These are phyloP conservation scores for Abrostola tripartita DNA, from an alignment of 2,888 invertebrate species.

Conservation along the genomic window DNA sequence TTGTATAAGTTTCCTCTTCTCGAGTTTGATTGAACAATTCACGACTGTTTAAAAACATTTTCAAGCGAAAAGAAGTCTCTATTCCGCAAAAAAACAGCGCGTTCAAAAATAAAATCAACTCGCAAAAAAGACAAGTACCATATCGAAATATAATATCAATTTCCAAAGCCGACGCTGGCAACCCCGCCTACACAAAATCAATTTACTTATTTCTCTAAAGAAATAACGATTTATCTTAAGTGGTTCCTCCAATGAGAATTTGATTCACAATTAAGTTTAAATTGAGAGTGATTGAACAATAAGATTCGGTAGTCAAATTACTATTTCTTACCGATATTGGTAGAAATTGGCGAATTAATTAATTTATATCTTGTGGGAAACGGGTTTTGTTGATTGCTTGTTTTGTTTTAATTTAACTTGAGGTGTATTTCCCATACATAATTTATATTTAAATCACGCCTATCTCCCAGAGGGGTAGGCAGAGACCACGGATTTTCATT, in stretches of 20 bases:
- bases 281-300: constrained; percentile 64
- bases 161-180: constrained; percentile 12
- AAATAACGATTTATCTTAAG: constrained; percentile 70
- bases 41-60: neutral
- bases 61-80: neutral
- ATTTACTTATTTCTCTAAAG: constrained; percentile 66
- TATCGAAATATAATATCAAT: constrained; percentile 6
- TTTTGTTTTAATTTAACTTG: neutral
- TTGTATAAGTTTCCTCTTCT: too few relatives aligned
- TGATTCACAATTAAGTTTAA: constrained; percentile 71
- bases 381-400: neutral
- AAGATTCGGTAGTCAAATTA: constrained; percentile 58
- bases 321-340: constrained; percentile 50
- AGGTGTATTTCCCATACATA: too few relatives aligned
- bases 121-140: constrained; percentile 5
- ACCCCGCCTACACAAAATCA: constrained; percentile 53
- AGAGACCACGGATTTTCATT: too few relatives aligned
- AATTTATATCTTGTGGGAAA: constrained; percentile 8
- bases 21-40: neutral
- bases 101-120: neutral
- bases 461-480: too few relatives aligned
- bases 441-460: too few relatives aligned
- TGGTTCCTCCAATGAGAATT: constrained; percentile 66
- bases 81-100: neutral
- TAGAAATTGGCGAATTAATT: constrained; percentile 29